Conservation (phyloP, 2,888 invertebrate genomes). For the Tipula helvola region DNA sequence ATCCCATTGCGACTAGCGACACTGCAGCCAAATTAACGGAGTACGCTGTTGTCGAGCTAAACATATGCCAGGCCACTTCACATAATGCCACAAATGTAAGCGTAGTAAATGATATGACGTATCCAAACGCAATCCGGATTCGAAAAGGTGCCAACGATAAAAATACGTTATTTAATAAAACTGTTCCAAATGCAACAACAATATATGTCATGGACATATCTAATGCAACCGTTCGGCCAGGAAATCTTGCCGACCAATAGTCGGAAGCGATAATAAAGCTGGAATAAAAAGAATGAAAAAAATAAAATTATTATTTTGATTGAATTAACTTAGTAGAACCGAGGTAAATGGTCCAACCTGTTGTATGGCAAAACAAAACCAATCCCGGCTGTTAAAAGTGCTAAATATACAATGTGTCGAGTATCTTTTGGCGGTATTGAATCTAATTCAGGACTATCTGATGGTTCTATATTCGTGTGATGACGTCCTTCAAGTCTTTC, state of each 20-base stretch:
- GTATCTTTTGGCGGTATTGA: constrained; percentile 33
- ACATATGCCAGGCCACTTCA: constrained; percentile 78
- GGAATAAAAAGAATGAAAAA: constrained; percentile 20
- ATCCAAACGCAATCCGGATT: constrained; percentile 77
- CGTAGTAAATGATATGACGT: constrained; percentile 67
- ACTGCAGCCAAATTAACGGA: constrained; percentile 72
- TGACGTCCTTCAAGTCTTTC: constrained; percentile 33
- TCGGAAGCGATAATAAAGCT: constrained; percentile 89
- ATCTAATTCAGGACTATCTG: constrained; percentile 34
- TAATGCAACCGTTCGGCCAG: constrained; percentile 73
- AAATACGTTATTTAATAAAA: constrained; percentile 71
- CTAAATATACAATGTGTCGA: constrained; percentile 32
- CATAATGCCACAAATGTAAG: constrained; percentile 72
- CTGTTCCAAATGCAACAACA: constrained; percentile 77
- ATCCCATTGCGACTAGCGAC: constrained; percentile 75
- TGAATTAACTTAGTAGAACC: background rate
- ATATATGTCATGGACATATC: constrained; percentile 90
- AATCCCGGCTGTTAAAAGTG: constrained; percentile 67
- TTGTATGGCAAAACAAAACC: constrained; percentile 87
- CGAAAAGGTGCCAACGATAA: constrained; percentile 71
- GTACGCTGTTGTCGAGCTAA: constrained; percentile 66
- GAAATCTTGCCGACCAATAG: constrained; percentile 77
- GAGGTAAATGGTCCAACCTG: constrained; percentile 44
- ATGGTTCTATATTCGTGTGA: constrained; percentile 25
- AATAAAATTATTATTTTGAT: background rate